Base-by-base conservation (phyloP, 2,797 vertebrate species). In the Diglossa cyanea region DNA sequence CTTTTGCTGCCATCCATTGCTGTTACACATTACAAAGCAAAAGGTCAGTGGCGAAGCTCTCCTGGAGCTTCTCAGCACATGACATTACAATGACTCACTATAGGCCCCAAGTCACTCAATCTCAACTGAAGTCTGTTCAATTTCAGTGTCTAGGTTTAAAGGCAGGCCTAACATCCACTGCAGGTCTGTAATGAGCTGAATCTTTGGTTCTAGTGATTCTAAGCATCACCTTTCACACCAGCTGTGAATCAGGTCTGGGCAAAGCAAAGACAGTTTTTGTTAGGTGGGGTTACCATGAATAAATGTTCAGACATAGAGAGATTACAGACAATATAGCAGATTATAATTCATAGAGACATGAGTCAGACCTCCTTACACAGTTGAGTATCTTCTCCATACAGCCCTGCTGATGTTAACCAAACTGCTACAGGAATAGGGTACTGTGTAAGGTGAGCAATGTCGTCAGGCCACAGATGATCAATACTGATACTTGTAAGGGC, bases 51-150 rank as follows among this genome's bases (percentile, higher is more conserved):
- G 68, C 54, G 88, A 92, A 88, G 66, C 50, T 91, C 89, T 88
- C 71, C 66, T 73, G 67, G 85, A 77, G 13, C 54, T 81, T 79
- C 90, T 92, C 88, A 86, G 55, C 80, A 72, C 93, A 96, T 95
- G 88, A 96, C 79, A 95, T 97, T 98, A 97, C 30, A 91, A 35
- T 96, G 93, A 97, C 90, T 94, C 94, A 91, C 68, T 70, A 45
- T 74, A 93, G 70, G 18, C 8, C 48, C 55, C 26, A 62, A 26
- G 31, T 62, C 87, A 87, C 50, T 90, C 85, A 90, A 80, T 78
- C 77, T 93, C 90, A 92, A 85, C 67, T 71, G 37, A 96, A 96
- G 33, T 66, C 61, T 79, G 58, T 40, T 66, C 91, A 44, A 31
- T 80, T 96, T 85, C 77, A 72, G 42, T 68, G 70, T 55, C 48